Evolutionary conservation across 1,140 invertebrate genomes (phyloP).

Genomic region (Pseudomyrmex dendroicus): DNA sequence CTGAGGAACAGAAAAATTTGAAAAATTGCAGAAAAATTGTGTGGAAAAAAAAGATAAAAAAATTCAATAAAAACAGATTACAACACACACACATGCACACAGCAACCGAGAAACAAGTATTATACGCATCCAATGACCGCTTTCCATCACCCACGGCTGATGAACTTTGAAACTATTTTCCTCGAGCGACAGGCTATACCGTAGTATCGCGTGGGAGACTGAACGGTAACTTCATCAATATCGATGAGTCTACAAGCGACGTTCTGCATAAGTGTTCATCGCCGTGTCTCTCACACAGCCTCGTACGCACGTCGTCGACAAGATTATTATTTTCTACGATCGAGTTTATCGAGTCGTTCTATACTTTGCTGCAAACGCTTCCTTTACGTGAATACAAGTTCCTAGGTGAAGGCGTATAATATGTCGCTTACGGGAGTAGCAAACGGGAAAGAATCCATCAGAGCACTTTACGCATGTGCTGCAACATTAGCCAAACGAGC

Average conservation of each 20-base stretch:
- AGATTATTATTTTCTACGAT: constrained; percentile 60
- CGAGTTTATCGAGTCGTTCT: constrained; percentile 33
- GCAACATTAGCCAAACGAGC: not conserved
- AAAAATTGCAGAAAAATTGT: not conserved
- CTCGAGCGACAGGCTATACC: constrained; percentile 6
- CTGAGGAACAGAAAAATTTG: not conserved
- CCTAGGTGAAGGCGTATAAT: constrained; percentile 15
- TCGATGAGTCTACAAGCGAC: constrained; percentile 24
- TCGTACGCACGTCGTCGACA: constrained; percentile 8
- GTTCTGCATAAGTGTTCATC: not conserved
- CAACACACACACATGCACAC: not conserved
- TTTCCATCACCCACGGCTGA: constrained; percentile 67
- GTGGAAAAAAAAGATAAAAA: not conserved
- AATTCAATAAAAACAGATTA: not conserved
- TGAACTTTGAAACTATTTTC: constrained; percentile 61
- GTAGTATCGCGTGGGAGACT: constrained; percentile 48
- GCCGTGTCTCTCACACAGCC: not conserved
- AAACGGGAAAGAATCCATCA: constrained; percentile 32
- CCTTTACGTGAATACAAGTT: constrained; percentile 1
- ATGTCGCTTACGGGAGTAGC: not conserved
- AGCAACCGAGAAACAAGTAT: not conserved
- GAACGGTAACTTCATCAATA: constrained; percentile 33
- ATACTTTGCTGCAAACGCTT: constrained; percentile 26
- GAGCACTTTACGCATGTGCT: not conserved
- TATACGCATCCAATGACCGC: constrained; percentile 25